A percentile compares a stretch with the other conserved stretches of the same genome.
These are phyloP conservation scores for Eurystomus glaucurus DNA, from an alignment of 2,797 vertebrate genomes.

Conservation along the genomic window DNA sequence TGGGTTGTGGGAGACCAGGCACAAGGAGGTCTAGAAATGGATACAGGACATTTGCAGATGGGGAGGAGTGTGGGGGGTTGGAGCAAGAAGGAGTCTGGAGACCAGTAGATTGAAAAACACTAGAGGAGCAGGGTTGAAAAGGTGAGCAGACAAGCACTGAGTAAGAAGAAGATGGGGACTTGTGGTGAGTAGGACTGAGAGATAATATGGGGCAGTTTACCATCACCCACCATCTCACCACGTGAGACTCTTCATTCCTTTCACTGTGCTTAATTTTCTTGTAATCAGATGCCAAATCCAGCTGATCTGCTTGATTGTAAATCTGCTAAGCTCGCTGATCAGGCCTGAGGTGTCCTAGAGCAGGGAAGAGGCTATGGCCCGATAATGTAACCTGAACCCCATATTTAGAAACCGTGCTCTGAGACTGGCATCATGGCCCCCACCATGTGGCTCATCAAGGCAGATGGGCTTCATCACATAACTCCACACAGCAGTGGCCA, in stretches of 20 bases:
- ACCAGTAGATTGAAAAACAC: not conserved
- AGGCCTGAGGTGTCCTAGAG: not conserved
- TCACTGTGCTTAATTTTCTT: not conserved
- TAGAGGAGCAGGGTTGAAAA: not conserved
- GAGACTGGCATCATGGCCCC: not conserved
- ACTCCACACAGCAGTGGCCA: not conserved
- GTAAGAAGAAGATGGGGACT: not conserved
- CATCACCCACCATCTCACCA: not conserved
- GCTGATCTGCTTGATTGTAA: not conserved
- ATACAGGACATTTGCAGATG: not conserved
- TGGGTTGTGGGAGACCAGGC: not conserved
- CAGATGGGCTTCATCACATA: not conserved
- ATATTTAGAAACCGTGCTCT: not conserved
- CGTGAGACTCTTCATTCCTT: rapidly evolving
- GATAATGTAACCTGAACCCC: not conserved
- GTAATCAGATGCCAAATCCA: not conserved
- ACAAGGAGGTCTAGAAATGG: not conserved
- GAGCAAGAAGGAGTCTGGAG: not conserved
- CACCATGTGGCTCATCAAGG: not conserved
- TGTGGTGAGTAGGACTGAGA: not conserved
- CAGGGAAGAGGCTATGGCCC: not conserved
- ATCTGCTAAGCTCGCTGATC: not conserved
- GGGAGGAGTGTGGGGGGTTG: not conserved
- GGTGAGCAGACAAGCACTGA: not conserved
- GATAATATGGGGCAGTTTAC: not conserved